Evolutionary conservation across 53 echinoderm and acorn worm species (phyloP), one percentile per base, ranked within the genome.

Genomic region (Henricia sp.): DNA sequence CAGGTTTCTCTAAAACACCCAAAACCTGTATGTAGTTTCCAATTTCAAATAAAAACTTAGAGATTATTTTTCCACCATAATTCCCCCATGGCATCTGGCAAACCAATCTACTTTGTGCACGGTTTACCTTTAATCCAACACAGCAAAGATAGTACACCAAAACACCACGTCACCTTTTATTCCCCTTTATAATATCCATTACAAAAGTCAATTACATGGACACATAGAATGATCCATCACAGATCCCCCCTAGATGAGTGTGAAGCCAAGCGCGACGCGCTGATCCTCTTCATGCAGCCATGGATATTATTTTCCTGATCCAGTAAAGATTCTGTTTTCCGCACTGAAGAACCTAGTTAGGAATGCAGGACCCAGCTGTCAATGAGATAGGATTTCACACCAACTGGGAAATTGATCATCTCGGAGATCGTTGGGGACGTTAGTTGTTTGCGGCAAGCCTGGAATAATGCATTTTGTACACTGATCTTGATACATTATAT

Each of bases 161-260:
- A 44, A 44, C 44, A n/a, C n/a, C n/a, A n/a, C n/a, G n/a, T n/a
- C n/a, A n/a, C n/a, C n/a, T n/a, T 13, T 44, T 44, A 44, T 44
- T 44, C 44, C 44, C 13, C 62, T 34, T 0, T 10, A 28, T n/a
- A 13, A 37, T 80, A 80, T 80, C 65, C 80, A 80, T 80, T 80
- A 64, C 80, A 64, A 23, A 63, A 80, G 62, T 44, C 80, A 80
- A 77, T 80, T 80, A 80, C 80, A 64, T 35, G 0, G 48, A 80
- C 80, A 64, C 80, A 78, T 78, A 40, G 41, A 39, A 4, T 57
- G 40, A 76, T 76, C 76, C 76, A 76, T 76, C 76, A 55, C 29
- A 6, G 42, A 40, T 16, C 76, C 25, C 68, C 42, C 28, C 24
- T 8, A 59, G 57, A 43, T 76, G 59, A 57, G 25, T 42, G 40